Percentiles rank a stretch among this genome's conserved stretches.
Evolutionary conservation across 2,888 invertebrate genomes (phyloP).

Genomic region (Willowsia nigromaculata): DNA sequence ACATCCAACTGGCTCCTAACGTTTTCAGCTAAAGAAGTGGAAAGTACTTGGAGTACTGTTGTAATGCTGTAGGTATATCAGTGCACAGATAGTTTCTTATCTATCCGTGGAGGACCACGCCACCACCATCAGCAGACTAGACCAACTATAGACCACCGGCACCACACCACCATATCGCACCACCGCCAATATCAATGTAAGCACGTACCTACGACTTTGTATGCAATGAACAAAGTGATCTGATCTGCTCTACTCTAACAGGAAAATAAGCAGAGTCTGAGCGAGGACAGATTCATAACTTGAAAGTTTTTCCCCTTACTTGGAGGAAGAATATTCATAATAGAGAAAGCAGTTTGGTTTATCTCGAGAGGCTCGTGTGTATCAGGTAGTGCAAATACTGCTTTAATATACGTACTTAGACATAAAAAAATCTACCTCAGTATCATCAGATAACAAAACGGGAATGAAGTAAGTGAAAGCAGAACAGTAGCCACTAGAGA

Average conservation of each 20-base stretch:
- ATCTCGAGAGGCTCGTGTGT: neutral
- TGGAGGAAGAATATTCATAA: constrained; percentile 3
- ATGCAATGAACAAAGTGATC: constrained; percentile 4
- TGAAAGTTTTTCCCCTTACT: neutral
- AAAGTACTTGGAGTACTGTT: neutral
- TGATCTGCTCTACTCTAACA: constrained; percentile 3
- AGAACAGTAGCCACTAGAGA: constrained; percentile 30
- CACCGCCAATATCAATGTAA: constrained; percentile 1
- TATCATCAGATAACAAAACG: neutral
- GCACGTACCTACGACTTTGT: constrained; percentile 1
- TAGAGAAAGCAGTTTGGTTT: neutral
- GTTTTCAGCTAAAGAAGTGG: constrained; percentile 43
- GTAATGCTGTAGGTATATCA: neutral
- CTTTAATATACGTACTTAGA: too few relatives aligned
- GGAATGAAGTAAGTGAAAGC: neutral
- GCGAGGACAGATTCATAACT: constrained; percentile 11
- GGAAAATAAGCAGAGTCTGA: neutral
- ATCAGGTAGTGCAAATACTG: neutral
- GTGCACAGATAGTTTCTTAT: constrained; percentile 1
- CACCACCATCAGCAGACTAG: neutral
- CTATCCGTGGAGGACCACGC: neutral
- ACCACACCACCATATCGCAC: neutral
- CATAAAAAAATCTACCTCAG: neutral
- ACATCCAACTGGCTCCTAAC: constrained; percentile 71
- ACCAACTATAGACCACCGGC: constrained; percentile 2